These are phyloP conservation scores for Galaxea fascicularis DNA, from an alignment of 92 coral and sea anemone genomes.

Conservation along the genomic window DNA sequence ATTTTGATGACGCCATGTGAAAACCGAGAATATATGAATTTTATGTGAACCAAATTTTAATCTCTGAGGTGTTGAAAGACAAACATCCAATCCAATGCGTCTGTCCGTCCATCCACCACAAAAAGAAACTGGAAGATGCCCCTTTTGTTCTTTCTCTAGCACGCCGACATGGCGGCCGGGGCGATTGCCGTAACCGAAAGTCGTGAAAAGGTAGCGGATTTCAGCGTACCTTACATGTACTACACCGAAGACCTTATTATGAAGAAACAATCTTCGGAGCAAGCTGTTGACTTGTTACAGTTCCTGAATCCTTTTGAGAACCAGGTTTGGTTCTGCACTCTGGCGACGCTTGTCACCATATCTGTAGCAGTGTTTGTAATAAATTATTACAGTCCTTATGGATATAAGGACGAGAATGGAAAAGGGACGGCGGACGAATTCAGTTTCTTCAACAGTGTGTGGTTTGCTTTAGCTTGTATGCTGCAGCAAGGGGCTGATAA, in stretches of 20 bases:
- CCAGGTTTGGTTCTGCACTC: conserved; percentile 67
- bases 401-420: conserved; percentile 58
- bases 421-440: conserved; percentile 60
- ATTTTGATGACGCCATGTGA: no score
- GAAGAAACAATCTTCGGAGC: conserved; percentile 38
- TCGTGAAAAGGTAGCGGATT: conserved; percentile 66
- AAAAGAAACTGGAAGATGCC: not conserved
- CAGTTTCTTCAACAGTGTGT: conserved; percentile 57
- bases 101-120: no score
- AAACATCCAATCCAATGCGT: no score
- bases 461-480: conserved; percentile 76
- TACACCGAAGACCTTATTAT: conserved; percentile 61
- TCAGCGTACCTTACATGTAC: conserved; percentile 71
- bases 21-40: no score
- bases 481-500: conserved; percentile 82
- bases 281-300: conserved; percentile 41
- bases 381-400: conserved; percentile 82
- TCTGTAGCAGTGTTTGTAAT: conserved; percentile 40
- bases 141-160: conserved; percentile 16
- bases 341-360: conserved; percentile 36
- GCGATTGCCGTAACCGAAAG: conserved; percentile 71
- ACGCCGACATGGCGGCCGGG: conserved; percentile 79
- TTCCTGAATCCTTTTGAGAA: conserved; percentile 72
- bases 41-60: no score
- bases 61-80: no score